Evolutionary conservation across 2,797 vertebrate genomes (phyloP).

Genomic region (Sebastes diaconus): DNA sequence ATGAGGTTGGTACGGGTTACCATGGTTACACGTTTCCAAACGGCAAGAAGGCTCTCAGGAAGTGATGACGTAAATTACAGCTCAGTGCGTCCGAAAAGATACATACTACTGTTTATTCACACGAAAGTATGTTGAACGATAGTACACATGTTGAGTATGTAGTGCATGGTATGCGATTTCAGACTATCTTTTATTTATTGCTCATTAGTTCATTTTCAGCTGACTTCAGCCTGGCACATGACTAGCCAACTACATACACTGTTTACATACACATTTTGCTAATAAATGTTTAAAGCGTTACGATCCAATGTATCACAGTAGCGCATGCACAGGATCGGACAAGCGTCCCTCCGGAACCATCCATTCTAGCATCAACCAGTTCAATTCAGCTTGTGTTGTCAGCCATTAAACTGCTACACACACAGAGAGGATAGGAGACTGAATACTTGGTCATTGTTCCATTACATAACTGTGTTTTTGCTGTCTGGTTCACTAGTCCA

Average conservation of each 20-base stretch:
- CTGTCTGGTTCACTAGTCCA: conserved; percentile 53
- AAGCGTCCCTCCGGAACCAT: background rate
- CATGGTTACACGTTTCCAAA: no score
- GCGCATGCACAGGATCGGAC: background rate
- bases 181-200: conserved; percentile 1
- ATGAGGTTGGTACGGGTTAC: no score
- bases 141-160: no score
- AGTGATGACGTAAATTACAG: no score
- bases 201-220: background rate
- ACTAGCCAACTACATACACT: background rate
- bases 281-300: background rate
- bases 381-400: background rate
- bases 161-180: no score
- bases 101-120: no score
- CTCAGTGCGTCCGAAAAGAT: no score
- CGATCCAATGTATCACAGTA: background rate
- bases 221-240: background rate
- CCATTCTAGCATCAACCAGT: background rate
- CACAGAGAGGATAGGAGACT: background rate
- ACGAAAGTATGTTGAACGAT: no score
- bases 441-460: conserved; percentile 2
- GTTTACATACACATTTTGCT: background rate
- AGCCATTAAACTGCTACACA: background rate
- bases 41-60: no score
- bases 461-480: conserved; percentile 60